phyloP scores from a whole-genome alignment of 2,888 invertebrate species.

The Morpho achilles region DNA sequence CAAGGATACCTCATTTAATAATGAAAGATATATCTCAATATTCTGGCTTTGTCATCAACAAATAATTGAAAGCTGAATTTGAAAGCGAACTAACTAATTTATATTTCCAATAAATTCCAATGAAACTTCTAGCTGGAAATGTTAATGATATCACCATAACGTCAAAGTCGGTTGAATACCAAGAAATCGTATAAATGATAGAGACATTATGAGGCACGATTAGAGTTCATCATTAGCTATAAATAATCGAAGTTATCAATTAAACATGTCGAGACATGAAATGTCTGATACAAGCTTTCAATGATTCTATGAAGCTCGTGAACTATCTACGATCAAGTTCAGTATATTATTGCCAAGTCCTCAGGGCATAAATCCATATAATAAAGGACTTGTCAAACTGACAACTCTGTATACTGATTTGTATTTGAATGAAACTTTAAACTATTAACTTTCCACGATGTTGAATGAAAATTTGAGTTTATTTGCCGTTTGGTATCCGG shows the following conservation, averaged over 20 bases:
- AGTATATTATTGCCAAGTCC: constrained; percentile 6
- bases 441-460: neutral
- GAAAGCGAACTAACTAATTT: too few species aligned
- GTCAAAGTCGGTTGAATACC: too few species aligned
- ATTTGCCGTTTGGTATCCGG: too few species aligned
- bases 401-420: constrained; percentile 3
- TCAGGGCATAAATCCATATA: constrained; percentile 6
- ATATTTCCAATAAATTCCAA: too few species aligned
- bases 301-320: constrained; percentile 2
- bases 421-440: neutral
- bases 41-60: too few species aligned
- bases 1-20: too few species aligned
- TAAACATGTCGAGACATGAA: constrained; percentile 6
- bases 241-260: constrained; percentile 7
- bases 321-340: constrained; percentile 4
- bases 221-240: constrained; percentile 4
- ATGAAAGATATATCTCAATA: too few species aligned
- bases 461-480: neutral
- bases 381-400: constrained; percentile 4
- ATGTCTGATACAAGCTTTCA: constrained; percentile 6
- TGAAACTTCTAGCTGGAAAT: too few species aligned
- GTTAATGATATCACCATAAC: too few species aligned
- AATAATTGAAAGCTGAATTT: too few species aligned
- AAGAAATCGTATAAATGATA: too few species aligned
- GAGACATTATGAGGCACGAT: neutral